Evolutionary conservation across 2,888 invertebrate genomes (phyloP).

Genomic region (Pristionchus maxplancki): DNA sequence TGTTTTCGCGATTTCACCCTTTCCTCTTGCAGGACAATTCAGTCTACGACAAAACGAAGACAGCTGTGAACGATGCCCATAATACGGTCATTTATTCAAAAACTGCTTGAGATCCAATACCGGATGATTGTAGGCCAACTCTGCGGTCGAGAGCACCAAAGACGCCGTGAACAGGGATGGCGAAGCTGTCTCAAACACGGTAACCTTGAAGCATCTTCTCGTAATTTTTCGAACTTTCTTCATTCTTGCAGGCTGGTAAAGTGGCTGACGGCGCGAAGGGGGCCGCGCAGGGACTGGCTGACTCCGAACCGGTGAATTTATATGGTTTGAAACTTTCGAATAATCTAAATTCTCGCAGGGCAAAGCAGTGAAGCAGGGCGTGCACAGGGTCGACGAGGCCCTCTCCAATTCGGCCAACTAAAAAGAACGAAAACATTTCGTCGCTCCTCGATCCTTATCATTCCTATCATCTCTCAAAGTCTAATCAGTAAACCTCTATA

Average conservation of each 20-base stretch:
- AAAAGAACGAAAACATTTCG: too few species aligned
- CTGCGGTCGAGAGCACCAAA: background rate
- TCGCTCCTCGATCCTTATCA: too few species aligned
- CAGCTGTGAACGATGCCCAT: too few species aligned
- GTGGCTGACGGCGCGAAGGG: background rate
- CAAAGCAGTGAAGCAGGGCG: background rate
- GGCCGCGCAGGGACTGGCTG: background rate
- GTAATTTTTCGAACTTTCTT: too few species aligned
- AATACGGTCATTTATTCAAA: too few species aligned
- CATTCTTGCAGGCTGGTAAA: background rate
- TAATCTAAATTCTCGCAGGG: background rate
- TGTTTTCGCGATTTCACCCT: too few species aligned
- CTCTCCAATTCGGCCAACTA: background rate
- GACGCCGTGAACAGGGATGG: background rate
- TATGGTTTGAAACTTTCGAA: background rate
- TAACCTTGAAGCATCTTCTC: background rate
- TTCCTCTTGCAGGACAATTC: too few species aligned
- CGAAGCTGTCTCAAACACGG: background rate
- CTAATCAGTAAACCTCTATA: too few species aligned
- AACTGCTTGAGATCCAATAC: too few species aligned
- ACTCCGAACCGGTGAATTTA: background rate
- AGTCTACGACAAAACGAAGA: too few species aligned
- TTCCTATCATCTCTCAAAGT: too few species aligned
- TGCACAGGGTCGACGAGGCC: background rate
- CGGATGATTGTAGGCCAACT: background rate